A percentile compares a stretch with the other conserved stretches of the same genome.
Conservation (phyloP, 2,888 invertebrate species). For the Athalia rosae region DNA sequence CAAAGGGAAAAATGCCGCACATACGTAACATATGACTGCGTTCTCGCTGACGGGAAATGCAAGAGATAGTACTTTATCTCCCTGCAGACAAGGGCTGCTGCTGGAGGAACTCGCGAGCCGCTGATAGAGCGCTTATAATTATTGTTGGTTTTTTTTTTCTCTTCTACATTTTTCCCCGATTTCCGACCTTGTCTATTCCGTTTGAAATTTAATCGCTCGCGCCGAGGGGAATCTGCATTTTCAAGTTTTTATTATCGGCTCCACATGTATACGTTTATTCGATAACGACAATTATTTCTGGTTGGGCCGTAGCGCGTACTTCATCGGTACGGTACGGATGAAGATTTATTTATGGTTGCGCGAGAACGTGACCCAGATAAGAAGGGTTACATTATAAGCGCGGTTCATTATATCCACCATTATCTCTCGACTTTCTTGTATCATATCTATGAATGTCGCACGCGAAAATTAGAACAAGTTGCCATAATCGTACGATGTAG, state of each 20-base stretch:
- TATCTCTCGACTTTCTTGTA: constrained; percentile 9
- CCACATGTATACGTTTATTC: too few species aligned
- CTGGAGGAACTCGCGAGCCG: neutral
- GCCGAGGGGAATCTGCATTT: too few species aligned
- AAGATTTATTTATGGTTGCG: constrained; percentile 4
- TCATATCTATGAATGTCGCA: constrained; percentile 40
- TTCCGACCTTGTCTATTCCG: too few species aligned
- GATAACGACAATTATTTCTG: neutral
- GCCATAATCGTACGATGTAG: constrained; percentile 17
- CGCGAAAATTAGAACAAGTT: constrained; percentile 37
- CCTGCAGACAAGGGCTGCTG: constrained; percentile 4
- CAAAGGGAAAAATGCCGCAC: too few species aligned
- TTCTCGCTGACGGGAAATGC: constrained; percentile 17
- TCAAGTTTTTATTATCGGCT: too few species aligned
- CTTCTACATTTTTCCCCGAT: too few species aligned
- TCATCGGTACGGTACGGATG: neutral
- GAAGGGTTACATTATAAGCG: constrained; percentile 30
- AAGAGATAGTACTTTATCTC: constrained; percentile 16
- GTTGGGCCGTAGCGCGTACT: neutral
- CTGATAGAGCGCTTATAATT: too few species aligned
- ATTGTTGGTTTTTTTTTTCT: too few species aligned
- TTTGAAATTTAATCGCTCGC: too few species aligned
- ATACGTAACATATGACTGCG: too few species aligned
- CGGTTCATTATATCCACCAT: neutral
- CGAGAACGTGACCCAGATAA: constrained; percentile 28